phyloP scores from a whole-genome alignment of 1,140 invertebrate species.

The Steinernema feltiae region DNA sequence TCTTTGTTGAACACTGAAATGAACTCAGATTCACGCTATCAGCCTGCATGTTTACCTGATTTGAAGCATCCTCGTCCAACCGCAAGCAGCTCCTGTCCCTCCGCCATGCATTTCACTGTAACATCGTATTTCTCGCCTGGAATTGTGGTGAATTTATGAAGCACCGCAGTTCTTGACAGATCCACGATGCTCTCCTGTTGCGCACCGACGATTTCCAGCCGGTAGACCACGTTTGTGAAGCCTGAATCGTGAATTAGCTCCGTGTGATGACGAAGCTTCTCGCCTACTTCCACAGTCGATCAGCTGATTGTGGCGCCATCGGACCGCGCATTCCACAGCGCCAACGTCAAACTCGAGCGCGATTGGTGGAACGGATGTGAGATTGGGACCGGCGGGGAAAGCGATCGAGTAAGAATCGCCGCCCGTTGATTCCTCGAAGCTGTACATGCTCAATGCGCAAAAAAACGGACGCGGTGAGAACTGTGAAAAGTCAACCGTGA shows the following conservation, averaged over 20 bases:
- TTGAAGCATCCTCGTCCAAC: neutral
- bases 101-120: neutral
- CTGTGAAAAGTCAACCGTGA: too few relatives aligned
- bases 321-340: neutral
- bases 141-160: neutral
- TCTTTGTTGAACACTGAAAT: slow-evolving; percentile 11
- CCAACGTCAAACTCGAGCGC: neutral
- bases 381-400: neutral
- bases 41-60: neutral
- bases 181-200: too few relatives aligned
- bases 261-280: too few relatives aligned
- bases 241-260: too few relatives aligned
- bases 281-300: too few relatives aligned
- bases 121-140: neutral
- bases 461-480: neutral
- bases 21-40: neutral
- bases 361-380: neutral
- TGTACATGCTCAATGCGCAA: neutral
- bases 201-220: too few relatives aligned
- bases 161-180: too few relatives aligned
- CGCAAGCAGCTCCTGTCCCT: neutral
- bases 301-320: neutral
- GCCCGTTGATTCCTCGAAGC: neutral
- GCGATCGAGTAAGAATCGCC: neutral
- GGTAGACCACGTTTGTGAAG: too few relatives aligned